Evolutionary conservation across 2,888 invertebrate species (phyloP), one percentile per base, ranked within the genome.

Genomic region (Steinernema carpocapsae): DNA sequence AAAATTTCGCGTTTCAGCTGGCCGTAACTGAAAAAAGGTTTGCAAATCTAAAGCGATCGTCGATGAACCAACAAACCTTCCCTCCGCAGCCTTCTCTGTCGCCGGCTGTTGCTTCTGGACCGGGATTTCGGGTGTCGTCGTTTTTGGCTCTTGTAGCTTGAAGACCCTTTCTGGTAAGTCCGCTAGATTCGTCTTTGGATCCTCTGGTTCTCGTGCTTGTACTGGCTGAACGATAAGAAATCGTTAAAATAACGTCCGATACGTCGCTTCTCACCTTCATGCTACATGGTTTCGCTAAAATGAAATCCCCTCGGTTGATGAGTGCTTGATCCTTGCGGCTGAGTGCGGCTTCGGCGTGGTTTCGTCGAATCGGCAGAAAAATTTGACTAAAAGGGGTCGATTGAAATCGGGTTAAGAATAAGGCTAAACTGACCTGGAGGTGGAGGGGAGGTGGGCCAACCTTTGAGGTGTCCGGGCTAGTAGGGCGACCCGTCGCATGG

Each of bases 291-390:
- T 48, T 48, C 2, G 14, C 19, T 48, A n/a, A 4, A 3, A 17
- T 19, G n/a, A 48, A 48, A 14, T 48, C 48, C 7, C 48, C 48
- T 48, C 48, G 48, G 48, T 48, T 48, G 17, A 48, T 48, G 48
- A 48, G 48, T 4, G 2, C n/a, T 4, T 7, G n/a, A 14, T 48
- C n/a, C 3, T 48, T 4, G 4, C 48, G 48, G 14, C 19, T n/a
- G n/a, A 19, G 19, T 7, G 48, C 48, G 6, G 56, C 24, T 56
- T 4, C 56, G 3, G 3, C 26, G 22, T 56, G 56, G 22, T 14
- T 56, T 56, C 26, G 4, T 32, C 64, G 24, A 7, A 26, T 6
- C 1, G 64, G 19, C 7, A 17, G 17, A 1, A 17, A 14, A 4
- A 64, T 12, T 17, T 32, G 19, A 2, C 64, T 64, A 32, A 14